phyloP scores from a whole-genome alignment of 2,797 vertebrate genomes.

The Bradypodion ventrale region DNA sequence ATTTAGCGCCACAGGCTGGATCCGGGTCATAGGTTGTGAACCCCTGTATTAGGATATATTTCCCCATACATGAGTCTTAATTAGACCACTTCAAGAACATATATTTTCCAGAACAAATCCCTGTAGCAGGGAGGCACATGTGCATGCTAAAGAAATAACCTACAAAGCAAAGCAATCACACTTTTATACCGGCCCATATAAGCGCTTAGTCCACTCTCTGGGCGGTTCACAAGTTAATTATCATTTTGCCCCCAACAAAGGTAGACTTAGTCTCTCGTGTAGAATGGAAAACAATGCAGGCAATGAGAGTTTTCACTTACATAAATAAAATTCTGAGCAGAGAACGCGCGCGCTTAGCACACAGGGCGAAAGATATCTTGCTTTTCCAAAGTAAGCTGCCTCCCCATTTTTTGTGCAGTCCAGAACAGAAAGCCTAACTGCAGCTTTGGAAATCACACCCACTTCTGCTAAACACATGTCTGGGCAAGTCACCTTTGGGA shows the following conservation, averaged over 20 bases:
- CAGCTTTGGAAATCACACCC: neutral
- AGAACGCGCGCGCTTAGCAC: neutral
- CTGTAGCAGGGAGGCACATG: neutral
- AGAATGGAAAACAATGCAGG: too few relatives aligned
- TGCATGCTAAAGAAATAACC: neutral
- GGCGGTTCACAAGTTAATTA: too few relatives aligned
- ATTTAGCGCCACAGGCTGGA: too few relatives aligned
- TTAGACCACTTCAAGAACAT: neutral
- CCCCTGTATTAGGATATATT: too few relatives aligned
- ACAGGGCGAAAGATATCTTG: neutral
- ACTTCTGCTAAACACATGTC: conserved; percentile 13
- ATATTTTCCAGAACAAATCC: too few relatives aligned
- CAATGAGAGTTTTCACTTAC: neutral
- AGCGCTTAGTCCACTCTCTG: too few relatives aligned
- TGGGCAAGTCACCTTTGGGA: conserved; percentile 5
- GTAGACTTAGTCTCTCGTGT: too few relatives aligned
- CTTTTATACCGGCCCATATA: too few relatives aligned
- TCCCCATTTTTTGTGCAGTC: neutral
- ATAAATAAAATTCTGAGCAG: neutral
- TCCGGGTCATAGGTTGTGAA: too few relatives aligned
- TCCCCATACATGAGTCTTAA: neutral
- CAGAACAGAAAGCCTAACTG: too few relatives aligned
- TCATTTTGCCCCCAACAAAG: neutral
- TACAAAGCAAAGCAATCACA: neutral
- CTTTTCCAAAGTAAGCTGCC: neutral